Evolutionary conservation across 1,140 invertebrate genomes (phyloP).

Genomic region (Amyelois transitella): DNA sequence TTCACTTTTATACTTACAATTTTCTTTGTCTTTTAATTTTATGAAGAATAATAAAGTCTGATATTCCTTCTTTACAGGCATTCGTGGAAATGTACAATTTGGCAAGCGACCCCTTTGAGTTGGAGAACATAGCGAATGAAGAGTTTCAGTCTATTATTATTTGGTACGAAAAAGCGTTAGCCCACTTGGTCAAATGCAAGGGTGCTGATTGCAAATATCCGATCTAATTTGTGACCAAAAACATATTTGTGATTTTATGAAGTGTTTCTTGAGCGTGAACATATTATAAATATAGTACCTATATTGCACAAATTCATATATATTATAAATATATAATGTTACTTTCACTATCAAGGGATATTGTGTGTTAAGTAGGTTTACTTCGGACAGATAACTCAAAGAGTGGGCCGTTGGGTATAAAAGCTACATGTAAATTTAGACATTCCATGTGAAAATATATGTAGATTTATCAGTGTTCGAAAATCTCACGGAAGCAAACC

Average conservation of each 20-base stretch:
- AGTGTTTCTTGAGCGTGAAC: too few relatives aligned
- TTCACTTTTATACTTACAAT: conserved; percentile 1
- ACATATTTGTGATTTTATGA: too few relatives aligned
- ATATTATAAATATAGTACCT: too few relatives aligned
- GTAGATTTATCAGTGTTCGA: neutral
- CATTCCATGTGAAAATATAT: too few relatives aligned
- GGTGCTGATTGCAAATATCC: conserved; percentile 17
- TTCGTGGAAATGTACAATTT: conserved; percentile 85
- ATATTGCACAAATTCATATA: too few relatives aligned
- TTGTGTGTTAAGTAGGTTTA: too few relatives aligned
- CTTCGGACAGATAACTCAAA: too few relatives aligned
- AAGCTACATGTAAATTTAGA: too few relatives aligned
- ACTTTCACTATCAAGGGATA: too few relatives aligned
- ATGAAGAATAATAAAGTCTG: neutral
- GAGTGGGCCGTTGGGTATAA: too few relatives aligned
- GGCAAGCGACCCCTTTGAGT: conserved; percentile 79
- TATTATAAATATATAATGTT: too few relatives aligned
- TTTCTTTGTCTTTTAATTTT: neutral
- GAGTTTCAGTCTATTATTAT: conserved; percentile 64
- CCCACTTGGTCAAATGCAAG: conserved; percentile 59
- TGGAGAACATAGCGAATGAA: conserved; percentile 77
- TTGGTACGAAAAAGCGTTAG: conserved; percentile 63
- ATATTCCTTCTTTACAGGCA: conserved; percentile 68
- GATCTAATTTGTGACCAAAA: neutral
- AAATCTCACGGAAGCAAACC: neutral